Conservation (phyloP, 2,888 invertebrate genomes). For the Aspidiotus destructor region DNA sequence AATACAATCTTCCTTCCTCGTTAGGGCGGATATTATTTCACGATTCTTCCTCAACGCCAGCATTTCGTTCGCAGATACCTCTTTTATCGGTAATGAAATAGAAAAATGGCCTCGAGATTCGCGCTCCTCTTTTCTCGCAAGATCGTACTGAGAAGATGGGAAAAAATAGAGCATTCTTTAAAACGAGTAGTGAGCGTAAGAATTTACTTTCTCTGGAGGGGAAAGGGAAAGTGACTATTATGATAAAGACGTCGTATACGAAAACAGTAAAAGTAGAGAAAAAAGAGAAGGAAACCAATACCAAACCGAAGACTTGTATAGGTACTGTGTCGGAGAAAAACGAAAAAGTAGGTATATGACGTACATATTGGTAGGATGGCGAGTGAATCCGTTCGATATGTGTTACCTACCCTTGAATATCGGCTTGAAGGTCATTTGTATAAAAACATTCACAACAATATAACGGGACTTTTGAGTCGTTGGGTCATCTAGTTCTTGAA, state of each 20-base stretch:
- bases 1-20: no score
- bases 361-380: constrained; percentile 7
- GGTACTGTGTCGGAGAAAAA: neutral
- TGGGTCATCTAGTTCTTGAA: constrained; percentile 29
- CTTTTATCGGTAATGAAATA: no score
- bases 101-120: no score
- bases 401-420: constrained; percentile 32
- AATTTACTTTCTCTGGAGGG: constrained; percentile 16
- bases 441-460: constrained; percentile 25
- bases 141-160: no score
- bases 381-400: constrained; percentile 20
- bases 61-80: no score
- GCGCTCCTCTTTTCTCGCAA: no score
- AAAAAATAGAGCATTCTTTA: no score
- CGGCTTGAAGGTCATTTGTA: constrained; percentile 26
- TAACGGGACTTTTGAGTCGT: constrained; percentile 28
- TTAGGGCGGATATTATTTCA: no score
- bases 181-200: neutral
- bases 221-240: constrained; percentile 30
- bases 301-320: neutral
- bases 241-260: constrained; percentile 11
- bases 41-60: no score
- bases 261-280: constrained; percentile 15
- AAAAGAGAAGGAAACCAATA: neutral
- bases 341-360: constrained; percentile 3